These are phyloP conservation scores for Borostomias antarcticus DNA, from an alignment of 2,797 vertebrate species.

Conservation along the genomic window DNA sequence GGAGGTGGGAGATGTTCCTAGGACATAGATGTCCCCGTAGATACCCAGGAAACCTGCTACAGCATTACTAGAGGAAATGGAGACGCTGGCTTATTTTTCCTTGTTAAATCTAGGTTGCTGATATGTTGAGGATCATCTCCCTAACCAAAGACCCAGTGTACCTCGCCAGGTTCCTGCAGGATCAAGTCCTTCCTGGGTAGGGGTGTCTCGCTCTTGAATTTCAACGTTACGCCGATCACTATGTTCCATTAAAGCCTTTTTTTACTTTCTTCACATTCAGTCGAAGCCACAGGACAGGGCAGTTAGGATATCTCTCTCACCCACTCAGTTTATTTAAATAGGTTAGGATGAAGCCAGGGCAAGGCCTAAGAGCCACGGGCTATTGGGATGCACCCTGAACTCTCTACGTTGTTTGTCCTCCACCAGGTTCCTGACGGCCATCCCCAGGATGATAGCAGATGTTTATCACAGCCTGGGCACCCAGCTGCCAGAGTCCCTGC, in stretches of 20 bases:
- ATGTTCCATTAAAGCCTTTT: not conserved
- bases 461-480: constrained; percentile 90
- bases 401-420: constrained; percentile 7
- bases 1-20: constrained; percentile 77
- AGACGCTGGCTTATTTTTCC: not conserved
- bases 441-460: constrained; percentile 85
- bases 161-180: constrained; percentile 84
- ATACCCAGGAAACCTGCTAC: not conserved
- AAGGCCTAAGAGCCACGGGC: no score
- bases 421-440: constrained; percentile 80
- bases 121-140: constrained; percentile 88
- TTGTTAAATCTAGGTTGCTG: constrained; percentile 77
- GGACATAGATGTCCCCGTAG: no score
- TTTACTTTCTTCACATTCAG: not conserved
- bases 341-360: not conserved
- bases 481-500: constrained; percentile 84
- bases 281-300: no score
- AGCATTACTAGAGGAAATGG: not conserved
- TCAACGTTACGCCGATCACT: not conserved
- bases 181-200: constrained; percentile 85
- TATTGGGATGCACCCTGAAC: not conserved
- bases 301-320: no score
- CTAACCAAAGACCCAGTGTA: constrained; percentile 86
- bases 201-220: constrained; percentile 45
- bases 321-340: no score